These are phyloP conservation scores for Pseudotriccus pelzelni DNA, from an alignment of 2,797 vertebrate genomes.

Conservation along the genomic window DNA sequence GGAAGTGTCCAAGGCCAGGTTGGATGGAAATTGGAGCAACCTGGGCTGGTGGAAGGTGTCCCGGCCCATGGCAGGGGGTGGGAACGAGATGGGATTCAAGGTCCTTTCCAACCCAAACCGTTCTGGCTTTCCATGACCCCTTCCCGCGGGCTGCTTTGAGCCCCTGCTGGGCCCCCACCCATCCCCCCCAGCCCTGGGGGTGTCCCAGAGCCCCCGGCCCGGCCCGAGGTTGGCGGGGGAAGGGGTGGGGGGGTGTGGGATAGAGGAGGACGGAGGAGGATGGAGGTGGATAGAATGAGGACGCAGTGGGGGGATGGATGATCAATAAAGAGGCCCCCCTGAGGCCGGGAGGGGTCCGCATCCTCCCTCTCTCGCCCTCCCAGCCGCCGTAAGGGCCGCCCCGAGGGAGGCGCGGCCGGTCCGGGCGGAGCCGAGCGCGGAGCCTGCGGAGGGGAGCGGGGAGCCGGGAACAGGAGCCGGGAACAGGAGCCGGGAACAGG, in stretches of 20 bases:
- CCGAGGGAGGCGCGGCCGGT: not conserved
- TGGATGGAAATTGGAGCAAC: not conserved
- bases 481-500: not conserved
- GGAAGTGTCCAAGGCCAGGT: not conserved
- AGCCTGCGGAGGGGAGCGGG: not conserved
- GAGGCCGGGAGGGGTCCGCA: too few species aligned
- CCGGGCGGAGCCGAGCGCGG: not conserved
- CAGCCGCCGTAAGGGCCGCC: not conserved
- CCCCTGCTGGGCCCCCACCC: not conserved
- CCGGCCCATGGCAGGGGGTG: not conserved
- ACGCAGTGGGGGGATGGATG: not conserved
- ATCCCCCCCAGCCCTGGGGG: not conserved
- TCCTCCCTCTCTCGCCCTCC: not conserved
- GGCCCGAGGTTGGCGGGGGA: not conserved
- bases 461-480: too few species aligned
- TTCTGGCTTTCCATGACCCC: not conserved
- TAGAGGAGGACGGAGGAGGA: not conserved
- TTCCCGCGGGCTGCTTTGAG: not conserved
- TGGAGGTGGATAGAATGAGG: not conserved
- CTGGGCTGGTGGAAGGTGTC: not conserved
- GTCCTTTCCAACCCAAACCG: not conserved
- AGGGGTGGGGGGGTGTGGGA: not conserved
- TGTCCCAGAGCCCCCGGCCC: not conserved
- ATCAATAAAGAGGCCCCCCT: rapidly evolving
- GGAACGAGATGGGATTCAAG: rapidly evolving